These are phyloP conservation scores for Tympanuchus pallidicinctus DNA, from an alignment of 2,113 vertebrate genomes.

Conservation along the genomic window DNA sequence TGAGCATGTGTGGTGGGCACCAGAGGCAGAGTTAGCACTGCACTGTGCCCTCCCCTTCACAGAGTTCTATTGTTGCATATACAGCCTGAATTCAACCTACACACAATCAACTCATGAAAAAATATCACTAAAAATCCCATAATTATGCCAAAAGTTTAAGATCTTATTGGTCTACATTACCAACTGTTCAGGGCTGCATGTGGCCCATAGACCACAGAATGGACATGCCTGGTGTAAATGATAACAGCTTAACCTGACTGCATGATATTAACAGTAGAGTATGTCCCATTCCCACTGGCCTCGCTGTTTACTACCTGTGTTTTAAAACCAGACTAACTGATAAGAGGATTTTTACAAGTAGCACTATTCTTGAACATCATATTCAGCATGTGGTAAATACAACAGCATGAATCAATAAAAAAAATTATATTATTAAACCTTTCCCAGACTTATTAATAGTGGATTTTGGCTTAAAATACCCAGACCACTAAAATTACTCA, in stretches of 20 bases:
- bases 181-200: too few relatives aligned
- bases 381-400: background rate
- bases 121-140: too few relatives aligned
- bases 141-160: too few relatives aligned
- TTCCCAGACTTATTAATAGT: background rate
- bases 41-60: too few relatives aligned
- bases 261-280: constrained; percentile 24
- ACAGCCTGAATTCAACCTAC: too few relatives aligned
- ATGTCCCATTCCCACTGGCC: background rate
- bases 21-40: too few relatives aligned
- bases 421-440: constrained; percentile 52
- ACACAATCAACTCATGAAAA: too few relatives aligned
- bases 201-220: too few relatives aligned
- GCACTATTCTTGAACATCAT: background rate
- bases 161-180: too few relatives aligned
- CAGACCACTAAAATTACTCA: background rate
- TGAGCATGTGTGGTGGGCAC: too few relatives aligned
- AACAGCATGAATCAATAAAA: constrained; percentile 29
- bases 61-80: too few relatives aligned
- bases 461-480: background rate
- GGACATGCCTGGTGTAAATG: background rate
- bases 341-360: constrained; percentile 36
- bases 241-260: constrained; percentile 39
- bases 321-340: constrained; percentile 33
- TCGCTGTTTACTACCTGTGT: constrained; percentile 15